Evolutionary conservation across 2,888 invertebrate genomes (phyloP), one percentile per base, ranked within the genome.

Genomic region (Plutella xylostella): DNA sequence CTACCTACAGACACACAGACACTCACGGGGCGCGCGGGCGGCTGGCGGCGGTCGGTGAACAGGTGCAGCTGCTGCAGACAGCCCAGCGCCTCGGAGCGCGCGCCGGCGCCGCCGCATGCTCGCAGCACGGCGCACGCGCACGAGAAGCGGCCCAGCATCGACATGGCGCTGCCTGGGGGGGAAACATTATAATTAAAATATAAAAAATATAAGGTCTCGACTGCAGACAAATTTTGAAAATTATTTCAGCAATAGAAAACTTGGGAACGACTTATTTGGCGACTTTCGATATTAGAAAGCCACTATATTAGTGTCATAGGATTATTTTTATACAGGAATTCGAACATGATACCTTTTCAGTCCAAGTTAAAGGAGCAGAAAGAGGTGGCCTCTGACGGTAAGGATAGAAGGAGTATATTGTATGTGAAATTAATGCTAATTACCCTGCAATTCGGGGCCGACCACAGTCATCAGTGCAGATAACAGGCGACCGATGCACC

Each of bases 31-130:
- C 93, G 91, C 46, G 95, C 93, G 56, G 98, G 85, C 76, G 97
- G 96, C 51, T 98, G 95, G 68, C 97, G 96, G 53, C 93, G 87
- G 0, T 97, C 97, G 45, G 98, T 97, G 82, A 99, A 99, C 72
- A 99, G 87, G 85, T 99, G 99, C 57, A 99, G 85, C 65, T 99
- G 98, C 69, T 99, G 99, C 42, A 98, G 87, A 60, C 98, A 98
- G 28, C 94, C 93, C 15, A 96, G 92, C 9, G 98, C 98, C 74
- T 98, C 98, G 0, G 98, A 94, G 69, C 97, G 94, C 4, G 98
- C 97, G 48, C 94, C 86, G 4, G 96, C 93, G 78, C 97, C 92
- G 49, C 91, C 90, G 73, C 97, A 94, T 54, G 93, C 91, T 61
- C 91, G 89, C 89, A 98, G 91, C 46, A 98, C 92, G 1, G 96